Evolutionary conservation across 2,888 invertebrate genomes (phyloP).

Genomic region (Anarsia innoxiella): DNA sequence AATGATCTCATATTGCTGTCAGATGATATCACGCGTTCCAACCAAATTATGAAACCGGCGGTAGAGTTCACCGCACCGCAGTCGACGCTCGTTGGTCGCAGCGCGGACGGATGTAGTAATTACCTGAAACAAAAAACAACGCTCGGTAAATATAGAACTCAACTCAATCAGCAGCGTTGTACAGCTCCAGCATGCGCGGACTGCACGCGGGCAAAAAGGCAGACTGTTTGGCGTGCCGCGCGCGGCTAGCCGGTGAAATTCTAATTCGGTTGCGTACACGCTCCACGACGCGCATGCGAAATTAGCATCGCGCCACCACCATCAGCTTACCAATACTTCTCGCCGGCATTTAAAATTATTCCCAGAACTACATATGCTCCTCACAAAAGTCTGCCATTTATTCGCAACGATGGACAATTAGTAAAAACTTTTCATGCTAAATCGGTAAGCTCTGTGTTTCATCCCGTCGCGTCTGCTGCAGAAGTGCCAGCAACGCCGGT

Average conservation of each 20-base stretch:
- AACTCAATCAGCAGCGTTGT: slow-evolving; percentile 11
- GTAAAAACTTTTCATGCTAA: slow-evolving; percentile 3
- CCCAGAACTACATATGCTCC: slow-evolving; percentile 44
- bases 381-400: slow-evolving; percentile 30
- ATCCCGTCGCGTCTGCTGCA: slow-evolving; percentile 9
- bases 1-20: neutral
- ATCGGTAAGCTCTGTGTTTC: slow-evolving; percentile 4
- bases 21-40: slow-evolving; percentile 3
- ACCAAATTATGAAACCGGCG: slow-evolving; percentile 8
- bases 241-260: slow-evolving; percentile 34
- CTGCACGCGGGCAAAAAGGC: slow-evolving; percentile 20
- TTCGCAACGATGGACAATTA: slow-evolving; percentile 15
- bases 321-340: too few relatives aligned
- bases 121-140: slow-evolving; percentile 16
- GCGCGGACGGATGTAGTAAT: slow-evolving; percentile 5
- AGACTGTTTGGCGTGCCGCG: slow-evolving; percentile 49
- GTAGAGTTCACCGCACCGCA: slow-evolving; percentile 8
- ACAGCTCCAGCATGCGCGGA: neutral
- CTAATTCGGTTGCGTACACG: slow-evolving; percentile 41
- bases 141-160: slow-evolving; percentile 15
- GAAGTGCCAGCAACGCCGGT: too few relatives aligned
- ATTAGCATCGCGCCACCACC: slow-evolving; percentile 26
- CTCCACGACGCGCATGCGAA: slow-evolving; percentile 26
- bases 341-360: slow-evolving; percentile 43
- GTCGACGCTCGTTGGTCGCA: neutral